These are phyloP conservation scores for Brachionus calyciflorus DNA, from an alignment of 1,140 invertebrate species.

Conservation along the genomic window DNA sequence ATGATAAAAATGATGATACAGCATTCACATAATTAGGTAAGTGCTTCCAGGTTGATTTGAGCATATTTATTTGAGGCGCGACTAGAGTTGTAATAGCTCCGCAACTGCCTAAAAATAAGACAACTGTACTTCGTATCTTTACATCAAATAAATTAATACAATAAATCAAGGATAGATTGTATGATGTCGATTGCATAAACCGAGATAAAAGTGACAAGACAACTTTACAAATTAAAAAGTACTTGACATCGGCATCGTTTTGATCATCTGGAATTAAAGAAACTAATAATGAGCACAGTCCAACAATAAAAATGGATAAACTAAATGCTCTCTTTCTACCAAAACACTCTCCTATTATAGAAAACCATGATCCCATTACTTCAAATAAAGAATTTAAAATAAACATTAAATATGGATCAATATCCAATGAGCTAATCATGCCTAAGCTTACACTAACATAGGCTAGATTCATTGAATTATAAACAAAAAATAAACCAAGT, in stretches of 20 bases:
- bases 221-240: not conserved
- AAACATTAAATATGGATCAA: conserved; percentile 42
- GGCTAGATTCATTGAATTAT: conserved; percentile 27
- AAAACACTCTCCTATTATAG: not conserved
- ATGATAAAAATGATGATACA: not conserved
- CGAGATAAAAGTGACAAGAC: not conserved
- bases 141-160: conserved; percentile 19
- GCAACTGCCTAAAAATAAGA: conserved; percentile 9
- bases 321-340: conserved; percentile 14
- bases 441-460: not conserved
- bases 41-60: conserved; percentile 1
- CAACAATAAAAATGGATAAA: not conserved
- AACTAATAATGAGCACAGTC: not conserved
- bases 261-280: conserved; percentile 5
- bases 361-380: conserved; percentile 13
- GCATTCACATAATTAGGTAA: not conserved
- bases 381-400: conserved; percentile 11
- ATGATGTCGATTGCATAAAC: not conserved
- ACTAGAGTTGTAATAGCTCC: conserved; percentile 20
- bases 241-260: not conserved
- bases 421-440: conserved; percentile 27
- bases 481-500: not conserved
- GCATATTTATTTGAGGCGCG: conserved; percentile 39
- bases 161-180: conserved; percentile 21
- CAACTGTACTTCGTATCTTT: conserved; percentile 30